Base-by-base conservation (phyloP, 2,113 vertebrate genomes). In the Fulmarus glacialis region DNA sequence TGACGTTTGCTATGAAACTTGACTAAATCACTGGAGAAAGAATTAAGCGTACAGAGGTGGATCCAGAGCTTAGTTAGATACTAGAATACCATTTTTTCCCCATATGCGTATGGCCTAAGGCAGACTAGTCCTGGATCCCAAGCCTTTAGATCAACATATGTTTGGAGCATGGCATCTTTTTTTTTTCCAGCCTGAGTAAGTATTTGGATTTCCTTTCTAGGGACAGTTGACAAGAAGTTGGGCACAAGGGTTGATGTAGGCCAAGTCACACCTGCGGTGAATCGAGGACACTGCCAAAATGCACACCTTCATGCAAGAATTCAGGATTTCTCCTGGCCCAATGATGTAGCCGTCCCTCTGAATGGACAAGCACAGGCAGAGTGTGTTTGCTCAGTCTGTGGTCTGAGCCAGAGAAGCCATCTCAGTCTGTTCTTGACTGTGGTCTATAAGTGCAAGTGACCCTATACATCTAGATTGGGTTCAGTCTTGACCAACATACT, bases 321-420 rank as follows among this genome's bases (percentile, higher is more conserved):
- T 66, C 16, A 29, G 16, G 5, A 45, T 48, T 82, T 66, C 38
- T 43, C 12, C 18, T 42, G 8, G 6, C 2, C 59, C 16, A 27
- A 27, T 64, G 32, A 38, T 14, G 15, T 52, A 77, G n/a, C 38
- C 15, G 4, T 73, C 5, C 15, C 34, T 77, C 34, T n/a, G 62
- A 81, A 84, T 10, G 29, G 32, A 24, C 36, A 77, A 68, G 2
- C 6, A 29, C 11, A 81, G n/a, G 32, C n/a, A 83, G 14, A 0
- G 0, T 1, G 0, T 38, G 6, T 80, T 72, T 94, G 0, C 9
- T 89, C 34, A 20, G 2, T 48, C 40, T 60, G 9, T 67, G 60
- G 26, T 83, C 63, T 73, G n/a, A 80, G 38, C 16, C 58, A 87
- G 32, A 68, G 58, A 3, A 79, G 18, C 6, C 30, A 56, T 26